Conservation (phyloP, 2,113 vertebrate species). For the Numida meleagris region DNA sequence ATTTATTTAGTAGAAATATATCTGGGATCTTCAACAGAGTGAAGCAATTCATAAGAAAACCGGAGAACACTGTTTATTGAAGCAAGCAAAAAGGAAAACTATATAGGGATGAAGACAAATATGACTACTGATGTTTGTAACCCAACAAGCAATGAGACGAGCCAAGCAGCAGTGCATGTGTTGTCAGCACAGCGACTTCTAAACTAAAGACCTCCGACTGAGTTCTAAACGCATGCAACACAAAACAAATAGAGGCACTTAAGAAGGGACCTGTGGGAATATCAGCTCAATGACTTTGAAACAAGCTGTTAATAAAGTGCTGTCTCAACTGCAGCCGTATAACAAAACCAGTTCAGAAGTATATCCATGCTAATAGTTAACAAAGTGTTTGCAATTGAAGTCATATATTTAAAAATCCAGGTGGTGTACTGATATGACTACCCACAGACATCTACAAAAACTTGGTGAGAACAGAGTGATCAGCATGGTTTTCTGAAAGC, state of each 20-base stretch:
- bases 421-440: fast-evolving
- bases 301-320: background rate
- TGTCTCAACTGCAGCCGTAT: background rate
- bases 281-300: background rate
- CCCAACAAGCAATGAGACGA: background rate
- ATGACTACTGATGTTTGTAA: background rate
- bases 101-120: background rate
- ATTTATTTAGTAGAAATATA: background rate
- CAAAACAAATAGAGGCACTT: background rate
- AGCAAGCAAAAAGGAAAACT: background rate
- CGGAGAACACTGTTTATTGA: background rate
- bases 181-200: background rate
- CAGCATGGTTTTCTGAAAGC: background rate
- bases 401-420: background rate
- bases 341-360: background rate
- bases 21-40: background rate
- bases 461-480: background rate
- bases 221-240: background rate
- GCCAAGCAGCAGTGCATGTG: background rate
- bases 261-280: background rate
- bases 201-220: background rate
- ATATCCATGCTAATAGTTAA: background rate
- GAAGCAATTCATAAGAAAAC: background rate
- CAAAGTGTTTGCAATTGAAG: background rate
- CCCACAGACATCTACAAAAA: background rate